Evolutionary conservation across 2,113 vertebrate genomes (phyloP).

Genomic region (Coreoperca whiteheadi): DNA sequence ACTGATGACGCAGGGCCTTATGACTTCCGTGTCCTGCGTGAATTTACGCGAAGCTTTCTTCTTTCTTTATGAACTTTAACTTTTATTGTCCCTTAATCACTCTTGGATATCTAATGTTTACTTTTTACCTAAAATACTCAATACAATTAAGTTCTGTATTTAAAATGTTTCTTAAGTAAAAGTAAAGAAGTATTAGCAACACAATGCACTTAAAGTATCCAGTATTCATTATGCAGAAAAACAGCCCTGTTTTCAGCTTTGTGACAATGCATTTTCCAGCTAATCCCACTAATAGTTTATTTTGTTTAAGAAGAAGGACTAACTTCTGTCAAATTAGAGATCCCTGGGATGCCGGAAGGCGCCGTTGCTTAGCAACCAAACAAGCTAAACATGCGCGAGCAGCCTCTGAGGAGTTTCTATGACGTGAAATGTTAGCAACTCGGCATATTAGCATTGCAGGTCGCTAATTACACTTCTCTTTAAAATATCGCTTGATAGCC

Average conservation of each 20-base stretch:
- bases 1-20: too few relatives aligned
- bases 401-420: background rate
- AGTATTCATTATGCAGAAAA: background rate
- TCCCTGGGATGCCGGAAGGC: background rate
- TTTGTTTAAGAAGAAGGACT: too few relatives aligned
- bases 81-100: background rate
- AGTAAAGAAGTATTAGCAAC: background rate
- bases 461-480: background rate
- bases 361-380: slow-evolving; percentile 74
- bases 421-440: background rate
- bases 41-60: too few relatives aligned
- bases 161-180: background rate
- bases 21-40: too few relatives aligned
- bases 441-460: background rate
- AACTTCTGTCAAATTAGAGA: background rate
- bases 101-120: background rate
- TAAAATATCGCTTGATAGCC: background rate
- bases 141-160: background rate
- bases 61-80: background rate
- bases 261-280: too few relatives aligned
- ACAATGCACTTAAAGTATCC: background rate
- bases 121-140: background rate
- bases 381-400: slow-evolving; percentile 63
- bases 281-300: too few relatives aligned
- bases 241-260: too few relatives aligned